Conservation (phyloP, 1,140 invertebrate genomes). For the Drosophila melanica region DNA sequence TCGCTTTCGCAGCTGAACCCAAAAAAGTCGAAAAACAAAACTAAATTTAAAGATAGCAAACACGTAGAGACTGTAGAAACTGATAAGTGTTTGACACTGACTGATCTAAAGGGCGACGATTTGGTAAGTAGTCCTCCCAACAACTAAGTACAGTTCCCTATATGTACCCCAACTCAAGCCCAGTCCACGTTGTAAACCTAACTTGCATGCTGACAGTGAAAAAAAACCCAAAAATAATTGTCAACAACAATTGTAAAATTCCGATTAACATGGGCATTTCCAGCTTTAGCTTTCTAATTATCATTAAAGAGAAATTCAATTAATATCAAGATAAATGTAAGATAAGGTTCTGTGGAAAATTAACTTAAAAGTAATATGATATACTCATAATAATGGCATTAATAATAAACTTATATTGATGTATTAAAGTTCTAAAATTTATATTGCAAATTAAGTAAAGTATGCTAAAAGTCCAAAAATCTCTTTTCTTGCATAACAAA, state of each 20-base stretch:
- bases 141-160: not conserved
- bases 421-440: too few species aligned
- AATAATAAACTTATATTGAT: too few species aligned
- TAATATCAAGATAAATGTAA: too few species aligned
- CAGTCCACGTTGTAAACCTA: not conserved
- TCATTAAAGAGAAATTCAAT: too few species aligned
- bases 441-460: too few species aligned
- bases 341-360: too few species aligned
- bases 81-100: conserved; percentile 75
- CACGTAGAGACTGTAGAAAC: conserved; percentile 78
- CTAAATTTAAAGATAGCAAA: conserved; percentile 67
- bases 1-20: conserved; percentile 79
- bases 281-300: too few species aligned
- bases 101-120: conserved; percentile 75
- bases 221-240: too few species aligned
- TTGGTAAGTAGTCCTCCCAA: conserved; percentile 70
- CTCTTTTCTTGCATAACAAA: too few species aligned
- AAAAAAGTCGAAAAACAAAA: conserved; percentile 81
- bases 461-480: too few species aligned
- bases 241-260: not conserved
- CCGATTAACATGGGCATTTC: not conserved
- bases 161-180: not conserved
- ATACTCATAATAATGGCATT: too few species aligned
- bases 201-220: not conserved
- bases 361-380: too few species aligned